Conservation (phyloP, 1,140 invertebrate genomes). For the Atta cephalotes region DNA sequence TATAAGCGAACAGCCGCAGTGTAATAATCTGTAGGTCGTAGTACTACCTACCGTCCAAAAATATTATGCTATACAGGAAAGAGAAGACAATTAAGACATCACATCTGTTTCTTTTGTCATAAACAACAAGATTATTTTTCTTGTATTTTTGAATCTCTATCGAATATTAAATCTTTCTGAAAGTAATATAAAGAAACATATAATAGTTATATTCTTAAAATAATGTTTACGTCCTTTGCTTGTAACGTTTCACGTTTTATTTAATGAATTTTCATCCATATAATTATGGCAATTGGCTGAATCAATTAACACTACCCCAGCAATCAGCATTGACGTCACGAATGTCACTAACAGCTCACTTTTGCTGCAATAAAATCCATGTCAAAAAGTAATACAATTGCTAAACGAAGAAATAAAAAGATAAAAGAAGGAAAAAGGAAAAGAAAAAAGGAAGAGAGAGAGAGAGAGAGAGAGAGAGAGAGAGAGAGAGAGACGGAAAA, state of each 20-base stretch:
- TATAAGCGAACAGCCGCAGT: slow-evolving; percentile 2
- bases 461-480: slow-evolving; percentile 19
- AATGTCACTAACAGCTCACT: slow-evolving; percentile 2
- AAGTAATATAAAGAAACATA: not conserved
- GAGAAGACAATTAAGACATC: not conserved
- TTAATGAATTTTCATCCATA: not conserved
- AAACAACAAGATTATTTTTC: not conserved
- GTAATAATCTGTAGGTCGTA: slow-evolving; percentile 12
- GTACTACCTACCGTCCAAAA: slow-evolving; percentile 4
- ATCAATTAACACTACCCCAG: slow-evolving; percentile 22
- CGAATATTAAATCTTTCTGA: not conserved
- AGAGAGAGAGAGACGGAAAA: slow-evolving; percentile 3
- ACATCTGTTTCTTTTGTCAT: slow-evolving; percentile 7
- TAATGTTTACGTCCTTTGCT: slow-evolving; percentile 2
- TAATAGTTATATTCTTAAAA: not conserved
- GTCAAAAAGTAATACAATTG: not conserved
- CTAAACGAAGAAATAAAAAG: not conserved
- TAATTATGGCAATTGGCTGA: slow-evolving; percentile 11
- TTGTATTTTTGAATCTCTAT: not conserved
- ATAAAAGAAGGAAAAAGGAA: too few relatives aligned
- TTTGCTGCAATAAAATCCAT: slow-evolving; percentile 1
- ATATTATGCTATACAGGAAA: not conserved
- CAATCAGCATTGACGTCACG: slow-evolving; percentile 27
- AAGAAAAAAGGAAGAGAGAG: not conserved
- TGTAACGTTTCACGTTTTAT: not conserved